A percentile compares a stretch with the other conserved stretches of the same genome.
Conservation (phyloP, 1,140 invertebrate genomes). For the Aricia agestis region DNA sequence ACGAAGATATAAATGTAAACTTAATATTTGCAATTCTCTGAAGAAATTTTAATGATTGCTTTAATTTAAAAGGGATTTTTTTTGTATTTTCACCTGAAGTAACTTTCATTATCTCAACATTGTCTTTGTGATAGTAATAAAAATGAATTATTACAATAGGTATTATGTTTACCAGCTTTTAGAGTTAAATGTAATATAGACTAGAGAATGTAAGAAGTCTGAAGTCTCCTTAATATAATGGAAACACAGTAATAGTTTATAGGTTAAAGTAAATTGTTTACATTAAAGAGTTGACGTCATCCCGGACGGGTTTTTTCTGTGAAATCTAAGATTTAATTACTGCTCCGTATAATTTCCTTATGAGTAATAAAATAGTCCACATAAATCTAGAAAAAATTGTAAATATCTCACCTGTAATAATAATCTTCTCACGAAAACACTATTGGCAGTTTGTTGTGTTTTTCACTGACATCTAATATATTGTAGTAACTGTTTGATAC, state of each 20-base stretch:
- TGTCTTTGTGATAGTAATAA: too few relatives aligned
- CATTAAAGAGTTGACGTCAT: background rate
- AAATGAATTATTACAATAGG: too few relatives aligned
- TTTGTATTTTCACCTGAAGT: too few relatives aligned
- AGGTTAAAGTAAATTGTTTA: background rate
- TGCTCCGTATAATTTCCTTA: background rate
- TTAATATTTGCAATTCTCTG: too few relatives aligned
- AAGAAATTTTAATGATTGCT: too few relatives aligned
- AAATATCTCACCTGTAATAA: background rate
- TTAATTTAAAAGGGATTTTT: too few relatives aligned
- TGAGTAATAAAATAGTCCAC: background rate
- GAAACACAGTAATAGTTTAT: background rate
- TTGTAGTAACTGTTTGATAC: background rate
- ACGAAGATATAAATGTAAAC: too few relatives aligned
- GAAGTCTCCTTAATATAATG: too few relatives aligned
- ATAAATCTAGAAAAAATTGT: background rate
- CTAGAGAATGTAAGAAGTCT: too few relatives aligned
- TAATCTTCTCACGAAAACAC: background rate
- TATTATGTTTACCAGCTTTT: too few relatives aligned
- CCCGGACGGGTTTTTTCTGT: background rate
- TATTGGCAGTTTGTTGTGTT: background rate
- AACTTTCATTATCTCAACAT: too few relatives aligned
- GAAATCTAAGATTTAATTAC: constrained; percentile 18
- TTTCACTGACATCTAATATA: background rate
- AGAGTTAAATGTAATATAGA: too few relatives aligned